A percentile compares a stretch with the other conserved stretches of the same genome.
phyloP scores from a whole-genome alignment of 2,888 invertebrate genomes.

The Hipparchia semele region DNA sequence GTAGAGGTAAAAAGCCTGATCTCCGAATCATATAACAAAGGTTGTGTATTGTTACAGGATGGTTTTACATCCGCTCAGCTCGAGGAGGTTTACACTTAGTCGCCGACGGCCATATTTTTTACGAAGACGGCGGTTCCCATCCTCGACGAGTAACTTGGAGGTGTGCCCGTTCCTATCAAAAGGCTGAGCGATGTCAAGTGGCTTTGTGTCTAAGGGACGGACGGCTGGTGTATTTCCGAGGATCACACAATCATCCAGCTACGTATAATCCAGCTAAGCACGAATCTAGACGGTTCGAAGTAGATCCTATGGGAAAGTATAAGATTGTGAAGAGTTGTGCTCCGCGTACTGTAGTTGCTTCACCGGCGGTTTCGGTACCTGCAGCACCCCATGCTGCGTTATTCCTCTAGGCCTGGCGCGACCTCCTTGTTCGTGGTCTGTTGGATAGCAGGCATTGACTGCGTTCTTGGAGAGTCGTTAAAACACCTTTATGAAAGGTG shows the following conservation, averaged over 20 bases:
- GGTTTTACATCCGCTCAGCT: constrained; percentile 79
- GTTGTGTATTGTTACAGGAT: constrained; percentile 62
- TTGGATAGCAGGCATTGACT: constrained; percentile 69
- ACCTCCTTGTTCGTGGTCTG: constrained; percentile 78
- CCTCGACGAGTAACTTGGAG: constrained; percentile 78
- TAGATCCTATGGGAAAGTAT: constrained; percentile 79
- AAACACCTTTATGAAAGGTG: constrained; percentile 9
- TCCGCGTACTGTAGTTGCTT: constrained; percentile 49
- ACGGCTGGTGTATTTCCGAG: constrained; percentile 75
- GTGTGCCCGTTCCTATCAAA: constrained; percentile 78
- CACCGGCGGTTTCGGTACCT: constrained; percentile 58
- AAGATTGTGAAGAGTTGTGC: constrained; percentile 69
- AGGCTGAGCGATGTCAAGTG: constrained; percentile 77
- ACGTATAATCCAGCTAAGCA: constrained; percentile 77
- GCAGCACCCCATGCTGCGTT: constrained; percentile 70
- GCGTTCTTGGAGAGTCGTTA: constrained; percentile 67
- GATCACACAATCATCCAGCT: constrained; percentile 73
- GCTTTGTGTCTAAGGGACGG: constrained; percentile 77
- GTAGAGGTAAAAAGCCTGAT: not conserved
- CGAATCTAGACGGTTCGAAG: constrained; percentile 73
- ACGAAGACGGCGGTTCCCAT: constrained; percentile 78
- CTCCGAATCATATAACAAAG: constrained; percentile 36
- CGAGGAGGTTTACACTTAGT: constrained; percentile 77
- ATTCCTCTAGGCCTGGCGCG: constrained; percentile 81
- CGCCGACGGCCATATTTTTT: constrained; percentile 77